phyloP scores from a whole-genome alignment of 1,140 invertebrate species.

The Drosophila lini region DNA sequence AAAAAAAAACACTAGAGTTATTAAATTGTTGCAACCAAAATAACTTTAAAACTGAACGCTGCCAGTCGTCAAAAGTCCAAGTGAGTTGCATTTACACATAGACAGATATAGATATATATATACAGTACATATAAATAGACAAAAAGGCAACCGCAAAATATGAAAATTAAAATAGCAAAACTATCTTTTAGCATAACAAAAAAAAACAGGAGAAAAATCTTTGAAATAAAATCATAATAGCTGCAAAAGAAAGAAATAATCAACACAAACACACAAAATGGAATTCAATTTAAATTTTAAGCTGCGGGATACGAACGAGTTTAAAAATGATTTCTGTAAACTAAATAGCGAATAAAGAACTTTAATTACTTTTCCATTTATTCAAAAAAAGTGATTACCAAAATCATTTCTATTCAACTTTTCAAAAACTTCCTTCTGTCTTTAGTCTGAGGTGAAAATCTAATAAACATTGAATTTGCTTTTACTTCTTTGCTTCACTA shows the following conservation, averaged over 20 bases:
- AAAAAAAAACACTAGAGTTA: conserved; percentile 10
- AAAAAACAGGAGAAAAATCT: conserved; percentile 2
- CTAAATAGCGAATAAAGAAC: conserved; percentile 5
- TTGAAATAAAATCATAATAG: conserved; percentile 37
- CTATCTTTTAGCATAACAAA: conserved; percentile 38
- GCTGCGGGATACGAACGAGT: conserved; percentile 5
- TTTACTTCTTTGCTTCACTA: not conserved
- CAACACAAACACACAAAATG: conserved; percentile 18
- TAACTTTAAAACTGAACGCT: conserved; percentile 43
- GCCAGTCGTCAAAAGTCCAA: conserved; percentile 53
- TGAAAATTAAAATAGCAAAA: conserved; percentile 36
- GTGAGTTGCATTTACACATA: conserved; percentile 47
- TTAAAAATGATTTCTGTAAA: conserved; percentile 8
- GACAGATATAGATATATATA: conserved; percentile 4
- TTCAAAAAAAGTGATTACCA: conserved; percentile 28
- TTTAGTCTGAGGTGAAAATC: not conserved
- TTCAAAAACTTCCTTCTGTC: conserved; percentile 7
- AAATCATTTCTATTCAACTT: conserved; percentile 12
- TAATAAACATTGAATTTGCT: conserved; percentile 7
- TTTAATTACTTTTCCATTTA: not conserved
- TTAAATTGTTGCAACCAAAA: conserved; percentile 33
- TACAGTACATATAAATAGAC: conserved; percentile 19
- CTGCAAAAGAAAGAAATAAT: conserved; percentile 24
- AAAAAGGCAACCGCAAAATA: conserved; percentile 28
- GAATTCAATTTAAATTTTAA: conserved; percentile 36